Evolutionary conservation across 1,140 invertebrate genomes (phyloP).

Genomic region (Laupala kohalensis): DNA sequence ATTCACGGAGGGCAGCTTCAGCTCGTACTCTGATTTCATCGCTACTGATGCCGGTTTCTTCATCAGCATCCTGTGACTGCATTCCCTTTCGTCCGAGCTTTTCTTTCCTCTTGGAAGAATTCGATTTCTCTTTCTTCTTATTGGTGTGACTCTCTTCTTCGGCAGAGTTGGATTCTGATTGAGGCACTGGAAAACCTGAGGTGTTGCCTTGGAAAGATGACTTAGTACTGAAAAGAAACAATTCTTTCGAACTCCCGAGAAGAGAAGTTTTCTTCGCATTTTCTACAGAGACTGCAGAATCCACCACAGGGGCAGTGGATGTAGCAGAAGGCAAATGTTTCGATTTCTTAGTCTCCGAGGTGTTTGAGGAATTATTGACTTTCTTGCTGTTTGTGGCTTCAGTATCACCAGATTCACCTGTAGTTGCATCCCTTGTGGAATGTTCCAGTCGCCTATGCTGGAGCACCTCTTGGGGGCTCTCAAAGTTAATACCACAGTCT

Average conservation of each 20-base stretch:
- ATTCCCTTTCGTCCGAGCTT: neutral
- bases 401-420: neutral
- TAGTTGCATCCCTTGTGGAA: neutral
- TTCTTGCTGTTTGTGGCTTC: neutral
- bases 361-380: neutral
- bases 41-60: neutral
- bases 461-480: conserved; percentile 1
- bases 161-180: neutral
- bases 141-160: neutral
- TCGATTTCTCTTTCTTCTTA: neutral
- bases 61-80: neutral
- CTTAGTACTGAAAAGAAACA: neutral
- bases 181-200: neutral
- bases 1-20: neutral
- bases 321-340: neutral
- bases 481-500: conserved; percentile 6
- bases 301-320: neutral
- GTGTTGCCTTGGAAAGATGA: neutral
- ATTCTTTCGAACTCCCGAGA: neutral
- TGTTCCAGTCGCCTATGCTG: neutral
- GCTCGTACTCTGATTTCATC: conserved; percentile 1
- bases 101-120: neutral
- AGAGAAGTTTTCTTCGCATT: no score
- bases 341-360: neutral
- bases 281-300: neutral